Conservation (phyloP, 1,140 invertebrate genomes). For the Aphaenogaster rudis region DNA sequence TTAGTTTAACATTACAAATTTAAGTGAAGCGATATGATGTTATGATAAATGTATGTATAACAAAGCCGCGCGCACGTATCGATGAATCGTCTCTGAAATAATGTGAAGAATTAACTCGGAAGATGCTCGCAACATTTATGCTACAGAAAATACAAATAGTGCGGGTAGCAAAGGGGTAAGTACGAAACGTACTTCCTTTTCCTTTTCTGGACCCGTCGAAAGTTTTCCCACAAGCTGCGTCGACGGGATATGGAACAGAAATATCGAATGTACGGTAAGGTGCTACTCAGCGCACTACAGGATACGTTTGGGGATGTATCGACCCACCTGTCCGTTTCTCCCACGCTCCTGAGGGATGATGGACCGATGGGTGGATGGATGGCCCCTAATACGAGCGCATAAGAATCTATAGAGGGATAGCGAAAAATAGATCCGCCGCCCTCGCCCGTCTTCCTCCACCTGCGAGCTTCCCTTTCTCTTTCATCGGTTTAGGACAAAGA, state of each 20-base stretch:
- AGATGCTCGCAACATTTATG: background rate
- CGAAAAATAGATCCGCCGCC: conserved; percentile 75
- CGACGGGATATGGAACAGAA: conserved; percentile 76
- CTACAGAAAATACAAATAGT: background rate
- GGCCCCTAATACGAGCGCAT: conserved; percentile 65
- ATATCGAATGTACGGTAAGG: conserved; percentile 79
- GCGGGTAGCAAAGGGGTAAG: background rate
- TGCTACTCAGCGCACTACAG: conserved; percentile 76
- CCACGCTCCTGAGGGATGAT: conserved; percentile 79
- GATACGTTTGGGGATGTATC: conserved; percentile 61
- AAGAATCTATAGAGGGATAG: conserved; percentile 50
- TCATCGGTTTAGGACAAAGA: conserved; percentile 75
- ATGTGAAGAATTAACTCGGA: background rate
- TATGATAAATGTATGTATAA: background rate
- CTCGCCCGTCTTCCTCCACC: conserved; percentile 57
- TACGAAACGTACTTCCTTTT: conserved; percentile 22
- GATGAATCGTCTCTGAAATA: background rate
- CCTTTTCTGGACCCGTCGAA: background rate
- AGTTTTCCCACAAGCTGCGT: conserved; percentile 82
- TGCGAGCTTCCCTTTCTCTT: conserved; percentile 73
- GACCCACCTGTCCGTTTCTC: conserved; percentile 83
- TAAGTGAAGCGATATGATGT: too few species aligned
- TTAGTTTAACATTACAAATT: too few species aligned
- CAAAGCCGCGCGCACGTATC: background rate
- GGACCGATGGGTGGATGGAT: conserved; percentile 70